Evolutionary conservation across 2,888 invertebrate species (phyloP), one percentile per base, ranked within the genome.

Genomic region (Lumbricus terrestris): DNA sequence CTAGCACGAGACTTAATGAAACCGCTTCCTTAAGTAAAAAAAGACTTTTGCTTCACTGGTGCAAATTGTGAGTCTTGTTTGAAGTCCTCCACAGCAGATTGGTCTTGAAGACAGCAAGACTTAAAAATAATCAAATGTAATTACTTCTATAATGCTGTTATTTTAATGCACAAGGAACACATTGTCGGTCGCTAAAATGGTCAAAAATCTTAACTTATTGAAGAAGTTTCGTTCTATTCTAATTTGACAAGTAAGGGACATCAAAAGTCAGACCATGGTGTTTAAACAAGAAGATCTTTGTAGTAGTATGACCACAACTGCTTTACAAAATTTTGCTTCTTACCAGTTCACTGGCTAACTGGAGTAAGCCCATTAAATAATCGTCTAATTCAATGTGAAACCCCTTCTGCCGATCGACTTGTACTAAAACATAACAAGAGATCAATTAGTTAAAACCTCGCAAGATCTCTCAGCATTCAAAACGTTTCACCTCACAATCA

Each of bases 321-420:
- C 23, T 29, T 47, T 69, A 69, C 8, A 11, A n/a, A n/a, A 69
- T n/a, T n/a, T 6, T 69, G n/a, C n/a, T n/a, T n/a, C 85, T 95
- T 95, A 97, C 97, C 96, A 98, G 94, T 95, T 98, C 98, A 33
- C 97, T 96, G 54, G 97, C 97, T 92, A 98, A 95, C 93, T 97
- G 96, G 33, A 98, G 95, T 20, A 98, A 95, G 0, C 98, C 98
- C 95, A 94, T 93, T 35, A 98, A 95, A 93, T 97, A 98, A 94
- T 98, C 98, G 95, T 98, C 98, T 42, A 98, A 95, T 93, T 98
- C 98, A 93, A 98, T 95, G 93, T 98, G 98, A 94, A 98, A 97
- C 0, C 97, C 97, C n/a, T 96, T 96, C 54, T 96, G 96, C 91
- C 96, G 95, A 91, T 96, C 96, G 0, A 96, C 95, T 94, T 97